Conservation (phyloP, 2,888 invertebrate species). For the Leucophenga montana region DNA sequence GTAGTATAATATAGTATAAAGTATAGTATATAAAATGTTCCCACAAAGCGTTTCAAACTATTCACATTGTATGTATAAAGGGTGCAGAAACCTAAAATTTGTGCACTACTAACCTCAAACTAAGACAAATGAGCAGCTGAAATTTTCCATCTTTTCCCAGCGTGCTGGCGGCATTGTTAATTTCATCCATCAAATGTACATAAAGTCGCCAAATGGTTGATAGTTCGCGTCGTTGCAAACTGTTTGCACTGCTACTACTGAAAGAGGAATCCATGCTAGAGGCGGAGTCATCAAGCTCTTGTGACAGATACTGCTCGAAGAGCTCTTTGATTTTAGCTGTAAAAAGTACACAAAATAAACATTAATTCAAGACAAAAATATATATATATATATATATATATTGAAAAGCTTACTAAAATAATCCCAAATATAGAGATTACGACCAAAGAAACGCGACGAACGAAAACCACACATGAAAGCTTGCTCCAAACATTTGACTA, state of each 20-base stretch:
- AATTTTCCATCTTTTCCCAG: conserved; percentile 97
- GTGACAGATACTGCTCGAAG: conserved; percentile 79
- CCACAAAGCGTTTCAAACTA: no score
- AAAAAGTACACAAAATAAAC: conserved; percentile 37
- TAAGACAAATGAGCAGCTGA: conserved; percentile 95
- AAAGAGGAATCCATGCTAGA: conserved; percentile 67
- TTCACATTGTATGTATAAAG: no score
- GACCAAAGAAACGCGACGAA: conserved; percentile 91
- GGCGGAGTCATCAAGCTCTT: conserved; percentile 62
- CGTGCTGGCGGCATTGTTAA: conserved; percentile 84
- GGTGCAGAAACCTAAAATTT: no score
- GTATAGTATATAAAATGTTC: no score
- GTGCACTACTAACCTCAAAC: conserved; percentile 81
- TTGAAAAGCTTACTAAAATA: conserved; percentile 84
- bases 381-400: no score
- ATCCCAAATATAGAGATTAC: conserved; percentile 98
- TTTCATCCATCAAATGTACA: conserved; percentile 91
- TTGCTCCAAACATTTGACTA: conserved; percentile 94
- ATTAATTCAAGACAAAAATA: conserved; percentile 8
- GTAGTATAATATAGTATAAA: no score
- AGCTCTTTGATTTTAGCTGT: conserved; percentile 79
- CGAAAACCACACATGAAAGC: conserved; percentile 97
- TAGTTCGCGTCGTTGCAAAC: conserved; percentile 74
- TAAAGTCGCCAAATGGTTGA: conserved; percentile 89
- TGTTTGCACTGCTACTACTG: conserved; percentile 56